phyloP scores from a whole-genome alignment of 2,113 vertebrate species.

The Dicaeum eximium region DNA sequence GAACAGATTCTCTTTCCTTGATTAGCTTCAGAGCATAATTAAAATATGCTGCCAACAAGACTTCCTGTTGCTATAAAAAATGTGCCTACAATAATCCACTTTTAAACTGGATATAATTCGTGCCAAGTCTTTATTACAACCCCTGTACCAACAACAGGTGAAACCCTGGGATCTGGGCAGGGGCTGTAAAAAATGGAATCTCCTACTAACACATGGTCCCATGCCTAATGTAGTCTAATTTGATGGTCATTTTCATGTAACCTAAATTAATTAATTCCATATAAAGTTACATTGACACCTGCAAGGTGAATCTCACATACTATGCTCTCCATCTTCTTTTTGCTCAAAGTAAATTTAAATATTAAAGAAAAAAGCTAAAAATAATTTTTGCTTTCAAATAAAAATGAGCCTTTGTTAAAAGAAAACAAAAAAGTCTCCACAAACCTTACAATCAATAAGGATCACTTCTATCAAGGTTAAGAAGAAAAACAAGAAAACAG shows the following conservation, averaged over 20 bases:
- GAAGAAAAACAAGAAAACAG: neutral
- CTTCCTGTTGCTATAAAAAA: neutral
- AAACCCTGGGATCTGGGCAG: neutral
- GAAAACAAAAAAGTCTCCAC: neutral
- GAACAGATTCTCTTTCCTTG: neutral
- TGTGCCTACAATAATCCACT: neutral
- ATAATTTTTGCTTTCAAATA: neutral
- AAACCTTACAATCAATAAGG: neutral
- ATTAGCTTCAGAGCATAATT: neutral
- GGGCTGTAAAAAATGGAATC: neutral
- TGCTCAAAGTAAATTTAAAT: neutral
- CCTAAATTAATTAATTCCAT: neutral
- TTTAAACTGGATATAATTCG: neutral
- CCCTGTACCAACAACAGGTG: neutral
- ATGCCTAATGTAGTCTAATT: neutral
- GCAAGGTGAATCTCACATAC: neutral
- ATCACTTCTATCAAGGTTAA: neutral
- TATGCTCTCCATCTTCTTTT: neutral
- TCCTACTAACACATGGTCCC: neutral
- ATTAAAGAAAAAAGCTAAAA: neutral
- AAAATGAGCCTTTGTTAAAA: neutral
- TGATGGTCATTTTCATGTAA: neutral
- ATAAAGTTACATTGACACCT: neutral
- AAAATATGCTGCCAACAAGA: neutral
- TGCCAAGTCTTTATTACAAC: neutral